phyloP scores from a whole-genome alignment of 2,113 vertebrate species.

The Antechinus stuartii region DNA sequence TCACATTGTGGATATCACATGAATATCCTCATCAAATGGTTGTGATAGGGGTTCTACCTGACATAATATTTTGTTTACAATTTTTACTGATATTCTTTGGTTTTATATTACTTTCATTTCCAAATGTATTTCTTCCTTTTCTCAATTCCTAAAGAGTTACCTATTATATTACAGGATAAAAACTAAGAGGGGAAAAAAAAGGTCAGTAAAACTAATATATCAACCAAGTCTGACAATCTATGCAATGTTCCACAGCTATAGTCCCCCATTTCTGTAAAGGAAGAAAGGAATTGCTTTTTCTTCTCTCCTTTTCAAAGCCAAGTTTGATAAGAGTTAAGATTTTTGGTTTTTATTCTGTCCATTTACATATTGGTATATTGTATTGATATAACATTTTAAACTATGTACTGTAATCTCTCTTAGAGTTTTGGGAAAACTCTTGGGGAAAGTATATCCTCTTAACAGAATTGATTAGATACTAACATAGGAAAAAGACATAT shows the following conservation, averaged over 20 bases:
- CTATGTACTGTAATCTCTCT: not conserved
- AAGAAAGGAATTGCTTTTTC: not conserved
- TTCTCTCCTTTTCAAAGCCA: not conserved
- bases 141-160: not conserved
- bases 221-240: not conserved
- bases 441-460: not conserved
- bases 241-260: not conserved
- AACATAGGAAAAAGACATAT: not conserved
- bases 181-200: not conserved
- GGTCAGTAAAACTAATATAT: not conserved
- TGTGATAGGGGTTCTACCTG: not conserved
- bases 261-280: not conserved
- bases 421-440: not conserved
- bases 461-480: not conserved
- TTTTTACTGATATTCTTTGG: not conserved
- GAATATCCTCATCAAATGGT: conserved; percentile 19
- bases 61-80: not conserved
- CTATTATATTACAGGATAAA: not conserved
- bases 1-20: not conserved
- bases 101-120: not conserved
- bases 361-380: not conserved
- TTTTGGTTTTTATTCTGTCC: not conserved
- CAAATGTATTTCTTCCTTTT: not conserved
- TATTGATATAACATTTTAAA: conserved; percentile 35
- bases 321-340: not conserved